Conservation (phyloP, 2,113 vertebrate genomes). For the Neodon shergylaensis region DNA sequence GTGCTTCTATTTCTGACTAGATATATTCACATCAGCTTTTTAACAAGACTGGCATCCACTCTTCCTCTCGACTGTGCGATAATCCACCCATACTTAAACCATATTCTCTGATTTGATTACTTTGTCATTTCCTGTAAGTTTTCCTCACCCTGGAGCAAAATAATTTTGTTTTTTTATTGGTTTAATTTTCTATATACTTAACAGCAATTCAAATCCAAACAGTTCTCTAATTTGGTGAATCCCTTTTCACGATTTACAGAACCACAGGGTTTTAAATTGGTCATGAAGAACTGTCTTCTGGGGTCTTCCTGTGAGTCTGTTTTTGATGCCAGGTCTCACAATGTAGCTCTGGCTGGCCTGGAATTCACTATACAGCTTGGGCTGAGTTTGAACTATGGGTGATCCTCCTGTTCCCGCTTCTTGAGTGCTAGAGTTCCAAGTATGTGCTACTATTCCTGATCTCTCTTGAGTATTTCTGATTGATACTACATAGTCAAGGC, state of each 20-base stretch:
- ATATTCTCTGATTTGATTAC: neutral
- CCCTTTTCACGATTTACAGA: slow-evolving; percentile 4
- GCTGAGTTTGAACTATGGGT: neutral
- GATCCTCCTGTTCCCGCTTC: neutral
- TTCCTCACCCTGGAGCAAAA: neutral
- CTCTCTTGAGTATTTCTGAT: neutral
- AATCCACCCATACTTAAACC: neutral
- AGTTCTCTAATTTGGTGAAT: slow-evolving; percentile 34
- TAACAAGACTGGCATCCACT: neutral
- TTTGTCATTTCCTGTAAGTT: neutral
- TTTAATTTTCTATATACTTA: slow-evolving; percentile 53
- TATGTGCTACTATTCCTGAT: neutral
- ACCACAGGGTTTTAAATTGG: neutral
- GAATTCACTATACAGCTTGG: neutral
- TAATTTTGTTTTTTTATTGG: neutral
- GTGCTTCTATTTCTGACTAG: no score
- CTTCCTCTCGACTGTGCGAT: accelerated
- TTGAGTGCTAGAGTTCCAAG: neutral
- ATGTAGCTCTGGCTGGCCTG: neutral
- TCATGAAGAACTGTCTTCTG: neutral
- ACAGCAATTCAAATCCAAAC: slow-evolving; percentile 53
- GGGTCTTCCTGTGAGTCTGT: neutral
- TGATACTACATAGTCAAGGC: accelerated
- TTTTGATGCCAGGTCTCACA: neutral
- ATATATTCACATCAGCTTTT: neutral